Conservation (phyloP, 2,797 vertebrate genomes). For the Coregonus ussuriensis region DNA sequence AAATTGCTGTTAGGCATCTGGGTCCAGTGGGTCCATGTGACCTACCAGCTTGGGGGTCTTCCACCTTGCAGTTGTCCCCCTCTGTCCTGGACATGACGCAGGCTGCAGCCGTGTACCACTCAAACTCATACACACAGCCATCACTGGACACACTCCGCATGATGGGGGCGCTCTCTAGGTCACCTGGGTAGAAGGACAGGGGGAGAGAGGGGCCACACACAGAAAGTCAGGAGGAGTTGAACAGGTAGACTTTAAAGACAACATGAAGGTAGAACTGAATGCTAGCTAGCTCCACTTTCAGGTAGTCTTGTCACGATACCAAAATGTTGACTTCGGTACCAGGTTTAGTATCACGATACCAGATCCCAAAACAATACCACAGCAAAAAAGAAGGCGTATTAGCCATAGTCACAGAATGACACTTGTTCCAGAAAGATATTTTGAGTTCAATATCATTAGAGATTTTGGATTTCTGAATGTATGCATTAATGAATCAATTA, state of each 20-base stretch:
- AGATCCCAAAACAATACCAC: too few species aligned
- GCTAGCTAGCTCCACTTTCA: too few species aligned
- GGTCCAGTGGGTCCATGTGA: constrained; percentile 6
- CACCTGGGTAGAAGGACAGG: constrained; percentile 70
- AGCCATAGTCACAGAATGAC: too few species aligned
- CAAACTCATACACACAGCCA: constrained; percentile 84
- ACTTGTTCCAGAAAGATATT: too few species aligned
- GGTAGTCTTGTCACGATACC: too few species aligned
- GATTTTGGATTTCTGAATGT: too few species aligned
- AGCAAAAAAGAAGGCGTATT: too few species aligned
- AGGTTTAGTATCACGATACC: too few species aligned
- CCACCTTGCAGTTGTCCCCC: constrained; percentile 89
- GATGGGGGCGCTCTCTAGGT: constrained; percentile 85
- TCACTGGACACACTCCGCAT: constrained; percentile 69
- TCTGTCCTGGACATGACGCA: constrained; percentile 86
- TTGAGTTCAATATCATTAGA: too few species aligned
- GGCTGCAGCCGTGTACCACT: constrained; percentile 90
- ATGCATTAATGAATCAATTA: too few species aligned
- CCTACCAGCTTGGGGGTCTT: constrained; percentile 87
- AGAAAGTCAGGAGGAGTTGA: neutral
- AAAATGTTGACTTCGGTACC: too few species aligned
- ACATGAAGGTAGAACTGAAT: too few species aligned
- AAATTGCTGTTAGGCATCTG: neutral
- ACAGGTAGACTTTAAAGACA: neutral
- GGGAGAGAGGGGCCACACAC: neutral